Conservation (phyloP, 35 echinoderm and acorn worm species). For the Chiridota heheva region DNA sequence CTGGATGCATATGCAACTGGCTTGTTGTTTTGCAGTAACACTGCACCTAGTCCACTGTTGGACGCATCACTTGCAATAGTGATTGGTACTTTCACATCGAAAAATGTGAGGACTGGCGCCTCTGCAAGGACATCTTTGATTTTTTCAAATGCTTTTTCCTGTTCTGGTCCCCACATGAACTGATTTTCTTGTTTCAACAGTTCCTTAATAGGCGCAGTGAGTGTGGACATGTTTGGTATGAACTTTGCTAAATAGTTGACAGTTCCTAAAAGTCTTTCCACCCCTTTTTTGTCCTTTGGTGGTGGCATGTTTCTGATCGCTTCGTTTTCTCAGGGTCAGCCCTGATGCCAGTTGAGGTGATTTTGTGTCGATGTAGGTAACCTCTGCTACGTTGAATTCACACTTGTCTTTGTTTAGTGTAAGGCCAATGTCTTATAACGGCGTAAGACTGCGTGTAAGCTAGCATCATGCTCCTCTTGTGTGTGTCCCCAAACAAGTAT, state of each 20-base stretch:
- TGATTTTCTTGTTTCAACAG: constrained; percentile 23
- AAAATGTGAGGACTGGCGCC: constrained; percentile 38
- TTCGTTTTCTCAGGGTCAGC: constrained; percentile 28
- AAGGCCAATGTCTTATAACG: constrained; percentile 11
- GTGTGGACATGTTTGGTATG: no score
- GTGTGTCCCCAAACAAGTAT: constrained; percentile 48
- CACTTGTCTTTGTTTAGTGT: constrained; percentile 49
- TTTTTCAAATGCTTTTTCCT: constrained; percentile 8
- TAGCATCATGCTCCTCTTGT: constrained; percentile 51
- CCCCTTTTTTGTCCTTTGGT: constrained; percentile 32
- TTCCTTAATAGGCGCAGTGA: no score
- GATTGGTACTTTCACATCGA: constrained; percentile 25
- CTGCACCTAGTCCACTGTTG: constrained; percentile 45
- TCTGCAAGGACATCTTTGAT: constrained; percentile 28
- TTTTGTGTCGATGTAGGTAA: constrained; percentile 62
- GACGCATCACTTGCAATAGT: constrained; percentile 47
- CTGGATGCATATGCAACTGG: constrained; percentile 61
- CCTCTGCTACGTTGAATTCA: constrained; percentile 23
- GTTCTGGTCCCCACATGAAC: constrained; percentile 29
- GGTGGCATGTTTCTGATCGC: constrained; percentile 17
- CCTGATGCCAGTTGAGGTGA: constrained; percentile 43
- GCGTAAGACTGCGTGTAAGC: constrained; percentile 31
- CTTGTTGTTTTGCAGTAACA: constrained; percentile 16
- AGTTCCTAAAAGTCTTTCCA: no score
- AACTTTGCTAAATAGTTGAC: no score